phyloP scores from a whole-genome alignment of 2,797 vertebrate genomes.

The Poeciliopsis paucimaculata region DNA sequence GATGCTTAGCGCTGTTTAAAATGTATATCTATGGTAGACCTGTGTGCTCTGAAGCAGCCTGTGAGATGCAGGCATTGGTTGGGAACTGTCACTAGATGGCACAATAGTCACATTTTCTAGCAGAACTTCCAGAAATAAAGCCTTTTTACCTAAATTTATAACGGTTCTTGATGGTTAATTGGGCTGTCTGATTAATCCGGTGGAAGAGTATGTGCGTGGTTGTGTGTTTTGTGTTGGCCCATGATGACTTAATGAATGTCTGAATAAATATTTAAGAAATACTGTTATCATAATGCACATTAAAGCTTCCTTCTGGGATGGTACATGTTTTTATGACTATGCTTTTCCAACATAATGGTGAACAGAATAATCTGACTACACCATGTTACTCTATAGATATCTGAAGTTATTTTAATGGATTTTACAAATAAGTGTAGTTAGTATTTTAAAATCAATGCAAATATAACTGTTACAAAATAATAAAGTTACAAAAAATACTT shows the following conservation, averaged over 20 bases:
- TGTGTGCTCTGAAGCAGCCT: not conserved
- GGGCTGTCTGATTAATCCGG: not conserved
- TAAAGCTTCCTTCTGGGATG: too few relatives aligned
- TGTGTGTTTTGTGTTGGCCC: not conserved
- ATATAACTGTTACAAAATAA: not conserved
- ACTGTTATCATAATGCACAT: too few relatives aligned
- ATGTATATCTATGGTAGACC: not conserved
- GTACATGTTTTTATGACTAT: too few relatives aligned
- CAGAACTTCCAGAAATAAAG: not conserved
- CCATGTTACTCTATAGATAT: too few relatives aligned
- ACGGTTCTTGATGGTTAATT: not conserved
- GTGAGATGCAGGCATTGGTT: constrained; percentile 30
- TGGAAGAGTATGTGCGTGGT: not conserved
- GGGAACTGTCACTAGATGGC: constrained; percentile 51
- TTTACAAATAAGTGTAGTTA: too few relatives aligned
- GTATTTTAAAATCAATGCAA: too few relatives aligned
- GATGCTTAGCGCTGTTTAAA: not conserved
- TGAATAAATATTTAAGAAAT: not conserved
- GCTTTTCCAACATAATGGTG: too few relatives aligned
- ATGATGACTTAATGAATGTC: not conserved
- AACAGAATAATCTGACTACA: too few relatives aligned
- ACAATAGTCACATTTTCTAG: constrained; percentile 6
- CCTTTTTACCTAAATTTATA: not conserved
- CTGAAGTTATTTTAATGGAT: too few relatives aligned
- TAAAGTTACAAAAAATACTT: not conserved